phyloP scores from a whole-genome alignment of 2,797 vertebrate species.

The Potorous gilbertii region DNA sequence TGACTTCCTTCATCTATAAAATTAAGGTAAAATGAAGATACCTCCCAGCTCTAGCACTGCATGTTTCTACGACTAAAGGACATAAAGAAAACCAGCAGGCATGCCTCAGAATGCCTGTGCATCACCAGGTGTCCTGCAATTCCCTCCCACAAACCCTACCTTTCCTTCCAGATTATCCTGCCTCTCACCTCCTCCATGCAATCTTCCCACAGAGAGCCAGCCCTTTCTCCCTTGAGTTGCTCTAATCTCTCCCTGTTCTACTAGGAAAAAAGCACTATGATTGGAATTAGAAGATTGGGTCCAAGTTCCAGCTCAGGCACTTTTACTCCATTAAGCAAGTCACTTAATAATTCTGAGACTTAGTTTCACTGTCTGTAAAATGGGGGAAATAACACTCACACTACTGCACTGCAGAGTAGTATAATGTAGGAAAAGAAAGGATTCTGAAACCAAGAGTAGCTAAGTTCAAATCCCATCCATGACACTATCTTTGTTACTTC shows the following conservation, averaged over 20 bases:
- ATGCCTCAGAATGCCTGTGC: neutral
- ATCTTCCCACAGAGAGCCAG: neutral
- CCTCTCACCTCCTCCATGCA: neutral
- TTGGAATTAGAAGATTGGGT: neutral
- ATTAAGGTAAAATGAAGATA: neutral
- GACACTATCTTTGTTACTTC: neutral
- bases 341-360: neutral
- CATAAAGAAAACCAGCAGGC: neutral
- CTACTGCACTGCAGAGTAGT: neutral
- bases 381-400: neutral
- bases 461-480: neutral
- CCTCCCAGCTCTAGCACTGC: neutral
- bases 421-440: neutral
- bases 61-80: neutral
- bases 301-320: neutral
- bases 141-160: neutral
- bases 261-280: neutral
- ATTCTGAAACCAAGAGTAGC: neutral
- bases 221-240: neutral
- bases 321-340: constrained; percentile 3
- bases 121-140: neutral
- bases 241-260: neutral
- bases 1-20: neutral
- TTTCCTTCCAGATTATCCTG: neutral
- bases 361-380: neutral